Evolutionary conservation across 2,888 invertebrate species (phyloP), one percentile per base, ranked within the genome.

Genomic region (Ophion slaviceki): DNA sequence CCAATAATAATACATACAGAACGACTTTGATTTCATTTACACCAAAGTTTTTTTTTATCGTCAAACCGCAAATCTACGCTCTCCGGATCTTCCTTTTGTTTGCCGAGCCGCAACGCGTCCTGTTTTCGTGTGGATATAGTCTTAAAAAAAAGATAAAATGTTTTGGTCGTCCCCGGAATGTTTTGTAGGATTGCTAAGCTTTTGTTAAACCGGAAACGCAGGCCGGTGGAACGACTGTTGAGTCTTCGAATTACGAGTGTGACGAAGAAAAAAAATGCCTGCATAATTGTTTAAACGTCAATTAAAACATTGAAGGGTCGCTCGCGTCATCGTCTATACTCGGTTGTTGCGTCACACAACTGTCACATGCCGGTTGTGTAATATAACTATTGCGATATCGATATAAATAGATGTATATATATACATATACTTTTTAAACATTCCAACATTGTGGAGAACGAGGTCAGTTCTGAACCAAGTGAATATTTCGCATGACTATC

Each of bases 241-340:
- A 40, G 40, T 40, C 32, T 4, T 71, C 68, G 62, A 47, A 20
- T 77, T 77, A 45, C 24, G 68, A 40, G 62, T 66, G 36, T 45
- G 77, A 47, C 28, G 64, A 66, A 66, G 66, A 68, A 28, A 66
- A 76, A 68, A 28, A 6, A n/a, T 59, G 14, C 8, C 59, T 68
- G 36, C 57, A 6, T 64, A 10, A 20, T 24, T 45, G 78, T 78
- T 62, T 40, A 53, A 72, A 72, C 57, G 57, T 17, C 1, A 40
- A 74, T 40, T 17, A 77, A 67, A 82, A 81, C 76, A 72, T 82
- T 64, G 70, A 74, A 82, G 64, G 53, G 67, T 68, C 1, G 32
- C 74, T 80, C 86, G 85, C 86, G 87, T 88, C 87, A 90, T 75
- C 53, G 70, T 88, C 88, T 89, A 90, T 90, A 85, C 87, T 88